Conservation (phyloP, 2,888 invertebrate species). For the Orchestes rusci region DNA sequence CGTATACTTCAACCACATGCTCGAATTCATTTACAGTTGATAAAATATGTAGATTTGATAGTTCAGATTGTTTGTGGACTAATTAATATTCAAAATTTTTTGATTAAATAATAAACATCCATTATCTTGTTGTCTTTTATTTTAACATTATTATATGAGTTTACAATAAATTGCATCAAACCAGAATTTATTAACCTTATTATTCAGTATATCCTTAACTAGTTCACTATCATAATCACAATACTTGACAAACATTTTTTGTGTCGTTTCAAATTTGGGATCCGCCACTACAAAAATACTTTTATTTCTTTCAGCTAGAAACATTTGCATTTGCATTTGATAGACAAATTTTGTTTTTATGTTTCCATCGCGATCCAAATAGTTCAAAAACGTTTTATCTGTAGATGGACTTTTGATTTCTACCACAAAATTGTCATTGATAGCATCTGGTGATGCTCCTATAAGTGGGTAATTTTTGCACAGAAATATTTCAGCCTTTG, state of each 20-base stretch:
- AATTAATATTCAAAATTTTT: constrained; percentile 5
- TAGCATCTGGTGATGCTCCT: constrained; percentile 7
- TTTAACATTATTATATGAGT: neutral
- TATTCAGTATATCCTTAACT: neutral
- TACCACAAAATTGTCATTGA: neutral
- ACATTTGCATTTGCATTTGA: constrained; percentile 6
- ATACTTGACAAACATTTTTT: neutral
- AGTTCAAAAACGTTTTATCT: constrained; percentile 2
- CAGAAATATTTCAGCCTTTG: neutral
- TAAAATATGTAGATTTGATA: constrained; percentile 21
- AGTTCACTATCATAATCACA: neutral
- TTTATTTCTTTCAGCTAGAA: neutral
- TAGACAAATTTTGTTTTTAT: neutral
- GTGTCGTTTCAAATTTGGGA: constrained; percentile 1
- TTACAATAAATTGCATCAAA: neutral
- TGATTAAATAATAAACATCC: neutral
- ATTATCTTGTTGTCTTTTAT: neutral
- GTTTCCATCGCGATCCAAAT: constrained; percentile 3
- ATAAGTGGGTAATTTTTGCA: constrained; percentile 5
- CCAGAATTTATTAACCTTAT: neutral
- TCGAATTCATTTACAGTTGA: constrained; percentile 15
- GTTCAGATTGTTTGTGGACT: constrained; percentile 12
- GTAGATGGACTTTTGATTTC: neutral
- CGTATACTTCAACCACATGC: constrained; percentile 24
- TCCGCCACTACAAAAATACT: constrained; percentile 1